phyloP scores from a whole-genome alignment of 2,113 vertebrate species.

The Trogon melanurus region DNA sequence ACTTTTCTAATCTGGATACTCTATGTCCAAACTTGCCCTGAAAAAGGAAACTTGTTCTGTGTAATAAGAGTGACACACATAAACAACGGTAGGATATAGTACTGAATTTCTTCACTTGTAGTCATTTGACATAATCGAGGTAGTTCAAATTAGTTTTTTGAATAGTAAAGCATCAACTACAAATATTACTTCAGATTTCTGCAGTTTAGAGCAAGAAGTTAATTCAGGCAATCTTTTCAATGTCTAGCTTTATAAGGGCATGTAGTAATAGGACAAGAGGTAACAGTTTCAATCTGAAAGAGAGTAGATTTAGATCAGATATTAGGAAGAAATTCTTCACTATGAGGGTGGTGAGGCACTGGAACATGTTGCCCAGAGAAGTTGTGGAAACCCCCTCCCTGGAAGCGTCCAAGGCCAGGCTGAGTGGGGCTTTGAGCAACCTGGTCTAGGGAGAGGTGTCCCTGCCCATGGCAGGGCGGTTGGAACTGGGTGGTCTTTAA shows the following conservation, averaged over 20 bases:
- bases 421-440: too few species aligned
- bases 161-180: neutral
- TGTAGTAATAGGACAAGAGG: too few species aligned
- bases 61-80: neutral
- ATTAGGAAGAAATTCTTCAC: too few species aligned
- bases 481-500: too few species aligned
- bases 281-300: too few species aligned
- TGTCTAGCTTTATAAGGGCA: neutral
- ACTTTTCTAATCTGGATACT: neutral
- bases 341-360: too few species aligned
- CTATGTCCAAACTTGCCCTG: neutral
- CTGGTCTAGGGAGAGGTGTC: too few species aligned
- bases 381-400: too few species aligned
- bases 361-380: too few species aligned
- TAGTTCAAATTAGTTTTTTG: neutral
- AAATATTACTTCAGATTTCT: neutral
- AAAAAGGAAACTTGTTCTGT: neutral
- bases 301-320: too few species aligned
- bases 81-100: neutral
- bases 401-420: too few species aligned
- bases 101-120: neutral
- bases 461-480: too few species aligned
- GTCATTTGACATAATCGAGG: neutral
- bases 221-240: neutral
- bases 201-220: neutral